Base-by-base conservation (phyloP, 2,113 vertebrate genomes). In the Oreochromis niloticus region DNA sequence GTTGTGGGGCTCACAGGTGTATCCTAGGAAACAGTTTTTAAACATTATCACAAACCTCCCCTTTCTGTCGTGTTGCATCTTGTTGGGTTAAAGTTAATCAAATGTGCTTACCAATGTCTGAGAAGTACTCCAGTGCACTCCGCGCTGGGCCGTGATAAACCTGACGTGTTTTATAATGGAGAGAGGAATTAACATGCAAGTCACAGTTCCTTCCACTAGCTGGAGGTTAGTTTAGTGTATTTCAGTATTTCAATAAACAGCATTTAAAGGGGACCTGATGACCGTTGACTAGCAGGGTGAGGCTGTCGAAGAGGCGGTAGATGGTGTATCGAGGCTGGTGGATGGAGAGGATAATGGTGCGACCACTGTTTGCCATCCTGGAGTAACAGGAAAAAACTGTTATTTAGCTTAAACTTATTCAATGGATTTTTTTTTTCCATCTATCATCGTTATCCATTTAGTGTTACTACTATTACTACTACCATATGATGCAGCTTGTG, bases 281-380 rank as follows among this genome's bases (percentile, higher is more conserved):
- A n/a, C 95, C 94, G 22, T 82, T 93, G 86, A 94, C 90, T 6
- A 96, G 93, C 88, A 96, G 94, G 0, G 95, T 96, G 87, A 96
- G 94, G 75, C 89, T 95, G 94, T 95, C 94, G 24, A 99, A 99
- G 63, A 99, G 96, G 1, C 97, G 97, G 95, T 98, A 99, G 95
- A 99, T 99, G 92, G 97, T 96, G 90, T 98, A 99, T 1, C 98
- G 97, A 9, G 99, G 99, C 92, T 99, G 98, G 89, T 99, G 98
- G 92, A 99, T 99, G 88, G 98, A 99, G 88, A 99, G 96, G 92
- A 99, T 98, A 59, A 99, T 98, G 32, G 97, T 98, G 84, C 96
- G 97, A 0, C 98, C 98, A 39, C 95, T 92, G 43, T 91, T 95
- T 1, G 96, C 95, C 97, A 99, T 98, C 93, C 98, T 99, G 92